Evolutionary conservation across 2,113 vertebrate genomes (phyloP).

Genomic region (Scomber japonicus): DNA sequence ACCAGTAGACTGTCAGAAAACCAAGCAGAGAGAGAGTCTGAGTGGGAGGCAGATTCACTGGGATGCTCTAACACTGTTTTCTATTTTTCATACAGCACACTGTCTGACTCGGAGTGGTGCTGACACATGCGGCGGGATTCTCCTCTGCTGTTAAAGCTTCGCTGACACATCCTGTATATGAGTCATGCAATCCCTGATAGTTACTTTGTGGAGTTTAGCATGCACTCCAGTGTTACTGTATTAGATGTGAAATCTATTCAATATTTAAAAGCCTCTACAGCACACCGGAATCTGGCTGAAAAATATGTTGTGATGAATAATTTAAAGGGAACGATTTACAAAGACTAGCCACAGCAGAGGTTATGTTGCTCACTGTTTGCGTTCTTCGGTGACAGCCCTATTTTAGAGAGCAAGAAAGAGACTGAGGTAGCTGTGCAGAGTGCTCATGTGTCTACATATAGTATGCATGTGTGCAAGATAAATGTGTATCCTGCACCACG

Average conservation of each 20-base stretch:
- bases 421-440: neutral
- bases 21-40: slow-evolving; percentile 28
- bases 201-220: slow-evolving; percentile 41
- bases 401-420: neutral
- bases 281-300: slow-evolving; percentile 48
- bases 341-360: slow-evolving; percentile 52
- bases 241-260: slow-evolving; percentile 56
- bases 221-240: slow-evolving; percentile 6
- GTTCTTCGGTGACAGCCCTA: slow-evolving; percentile 23
- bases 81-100: slow-evolving; percentile 42
- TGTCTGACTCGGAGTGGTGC: slow-evolving; percentile 46
- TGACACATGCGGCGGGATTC: slow-evolving; percentile 57
- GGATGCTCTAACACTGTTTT: slow-evolving; percentile 58
- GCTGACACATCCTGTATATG: slow-evolving; percentile 54
- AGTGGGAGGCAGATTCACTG: slow-evolving; percentile 67
- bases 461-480: slow-evolving; percentile 31
- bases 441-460: slow-evolving; percentile 13
- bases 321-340: slow-evolving; percentile 66
- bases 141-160: slow-evolving; percentile 53
- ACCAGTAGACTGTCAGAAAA: slow-evolving; percentile 46
- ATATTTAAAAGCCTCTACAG: slow-evolving; percentile 56
- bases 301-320: slow-evolving; percentile 73
- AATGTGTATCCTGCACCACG: slow-evolving; percentile 16
- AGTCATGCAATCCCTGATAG: slow-evolving; percentile 56
- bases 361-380: slow-evolving; percentile 39